Percentiles rank a stretch among this genome's conserved stretches.
Evolutionary conservation across 2,797 vertebrate genomes (phyloP).

Genomic region (Numenius phaeopus): DNA sequence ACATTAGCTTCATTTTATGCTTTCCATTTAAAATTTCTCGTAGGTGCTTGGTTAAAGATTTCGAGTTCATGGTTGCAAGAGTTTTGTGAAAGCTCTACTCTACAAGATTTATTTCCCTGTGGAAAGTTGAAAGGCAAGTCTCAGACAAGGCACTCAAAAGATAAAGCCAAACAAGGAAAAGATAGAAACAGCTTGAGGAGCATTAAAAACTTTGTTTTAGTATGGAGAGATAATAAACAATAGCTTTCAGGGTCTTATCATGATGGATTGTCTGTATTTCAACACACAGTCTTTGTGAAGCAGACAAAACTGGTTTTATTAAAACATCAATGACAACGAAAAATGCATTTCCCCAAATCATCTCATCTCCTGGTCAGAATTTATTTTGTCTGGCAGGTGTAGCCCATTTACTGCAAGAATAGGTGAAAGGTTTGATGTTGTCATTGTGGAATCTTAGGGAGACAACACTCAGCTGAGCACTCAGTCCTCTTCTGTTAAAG

Average conservation of each 20-base stretch:
- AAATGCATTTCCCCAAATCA: neutral
- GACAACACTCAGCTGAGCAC: neutral
- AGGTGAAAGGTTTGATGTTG: neutral
- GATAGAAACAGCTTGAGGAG: neutral
- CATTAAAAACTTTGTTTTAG: conserved; percentile 20
- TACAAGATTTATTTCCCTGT: neutral
- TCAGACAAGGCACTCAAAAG: neutral
- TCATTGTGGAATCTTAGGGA: neutral
- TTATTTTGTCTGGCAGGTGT: neutral
- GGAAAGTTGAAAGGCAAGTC: neutral
- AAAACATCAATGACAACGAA: neutral
- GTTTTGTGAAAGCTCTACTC: neutral
- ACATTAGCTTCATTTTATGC: neutral
- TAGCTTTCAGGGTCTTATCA: conserved; percentile 10
- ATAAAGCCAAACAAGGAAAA: conserved; percentile 45
- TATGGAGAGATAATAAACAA: conserved; percentile 50
- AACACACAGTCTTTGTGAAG: conserved; percentile 38
- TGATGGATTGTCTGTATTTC: conserved; percentile 19
- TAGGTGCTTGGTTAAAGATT: neutral
- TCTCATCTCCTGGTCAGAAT: neutral
- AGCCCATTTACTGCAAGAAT: neutral
- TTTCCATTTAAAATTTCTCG: neutral
- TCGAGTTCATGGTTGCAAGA: neutral
- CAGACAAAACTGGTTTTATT: neutral
- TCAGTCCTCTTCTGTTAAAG: neutral